A percentile compares a stretch with the other conserved stretches of the same genome.
Evolutionary conservation across 1,140 invertebrate species (phyloP).

Genomic region (Macrostomum lignano): DNA sequence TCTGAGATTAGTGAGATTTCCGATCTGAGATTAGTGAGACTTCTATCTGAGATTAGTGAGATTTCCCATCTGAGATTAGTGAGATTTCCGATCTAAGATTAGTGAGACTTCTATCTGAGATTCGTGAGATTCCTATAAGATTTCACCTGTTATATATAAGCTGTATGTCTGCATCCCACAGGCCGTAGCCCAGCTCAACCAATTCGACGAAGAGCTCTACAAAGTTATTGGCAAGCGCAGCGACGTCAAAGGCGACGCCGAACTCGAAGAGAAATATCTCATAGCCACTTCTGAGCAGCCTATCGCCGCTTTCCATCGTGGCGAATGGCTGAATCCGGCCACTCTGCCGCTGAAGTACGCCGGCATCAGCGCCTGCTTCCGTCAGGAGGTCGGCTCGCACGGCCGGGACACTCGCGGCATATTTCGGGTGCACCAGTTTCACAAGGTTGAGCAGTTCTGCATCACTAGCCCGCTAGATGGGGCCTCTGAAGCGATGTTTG

Average conservation of each 20-base stretch:
- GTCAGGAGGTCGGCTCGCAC: constrained; percentile 95
- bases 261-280: constrained; percentile 75
- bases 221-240: constrained; percentile 75
- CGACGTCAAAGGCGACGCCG: constrained; percentile 49
- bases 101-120: too few species aligned
- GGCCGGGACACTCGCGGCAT: constrained; percentile 91
- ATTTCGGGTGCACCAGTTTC: constrained; percentile 97
- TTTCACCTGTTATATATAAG: too few species aligned
- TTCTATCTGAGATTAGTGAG: too few species aligned
- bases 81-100: too few species aligned
- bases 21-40: too few species aligned
- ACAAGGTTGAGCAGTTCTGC: constrained; percentile 95
- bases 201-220: constrained; percentile 97
- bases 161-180: too few species aligned
- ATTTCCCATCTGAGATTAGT: too few species aligned
- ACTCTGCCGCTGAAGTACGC: constrained; percentile 67
- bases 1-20: too few species aligned
- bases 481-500: constrained; percentile 89
- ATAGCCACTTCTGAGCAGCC: constrained; percentile 98
- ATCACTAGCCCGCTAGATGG: constrained; percentile 80
- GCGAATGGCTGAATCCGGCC: constrained; percentile 71
- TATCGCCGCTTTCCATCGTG: constrained; percentile 79
- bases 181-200: constrained; percentile 88
- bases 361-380: constrained; percentile 81
- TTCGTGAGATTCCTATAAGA: too few species aligned